A percentile compares a stretch with the other conserved stretches of the same genome.
phyloP scores from a whole-genome alignment of 64 coral and sea anemone species.

The Montipora cactus region DNA sequence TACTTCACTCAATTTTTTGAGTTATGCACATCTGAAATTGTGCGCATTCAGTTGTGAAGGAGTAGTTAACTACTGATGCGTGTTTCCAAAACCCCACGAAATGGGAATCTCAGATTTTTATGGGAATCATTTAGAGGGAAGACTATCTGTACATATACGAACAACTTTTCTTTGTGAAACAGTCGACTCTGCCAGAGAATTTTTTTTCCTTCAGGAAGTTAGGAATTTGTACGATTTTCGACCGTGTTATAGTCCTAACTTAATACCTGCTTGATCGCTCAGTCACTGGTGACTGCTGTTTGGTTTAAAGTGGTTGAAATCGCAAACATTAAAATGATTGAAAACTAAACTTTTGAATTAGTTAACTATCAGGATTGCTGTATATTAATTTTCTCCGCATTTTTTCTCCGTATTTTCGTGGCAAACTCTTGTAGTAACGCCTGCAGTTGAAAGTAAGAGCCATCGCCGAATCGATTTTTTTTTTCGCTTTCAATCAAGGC shows the following conservation, averaged over 20 bases:
- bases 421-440: background rate
- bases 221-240: conserved; percentile 24
- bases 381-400: background rate
- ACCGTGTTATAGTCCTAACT: background rate
- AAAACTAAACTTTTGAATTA: background rate
- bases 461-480: background rate
- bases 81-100: background rate
- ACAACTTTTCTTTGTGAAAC: background rate
- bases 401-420: background rate
- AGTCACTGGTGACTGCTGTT: background rate
- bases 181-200: background rate
- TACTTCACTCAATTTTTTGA: background rate
- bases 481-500: background rate
- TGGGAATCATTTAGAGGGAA: background rate
- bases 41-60: background rate
- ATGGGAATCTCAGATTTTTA: background rate
- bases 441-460: background rate
- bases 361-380: background rate
- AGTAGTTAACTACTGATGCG: background rate
- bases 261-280: conserved; percentile 11
- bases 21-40: background rate
- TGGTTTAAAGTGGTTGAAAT: conserved; percentile 11
- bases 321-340: background rate
- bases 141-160: background rate
- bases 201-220: background rate